phyloP scores from a whole-genome alignment of 2,113 vertebrate genomes.

The Serinus canaria region DNA sequence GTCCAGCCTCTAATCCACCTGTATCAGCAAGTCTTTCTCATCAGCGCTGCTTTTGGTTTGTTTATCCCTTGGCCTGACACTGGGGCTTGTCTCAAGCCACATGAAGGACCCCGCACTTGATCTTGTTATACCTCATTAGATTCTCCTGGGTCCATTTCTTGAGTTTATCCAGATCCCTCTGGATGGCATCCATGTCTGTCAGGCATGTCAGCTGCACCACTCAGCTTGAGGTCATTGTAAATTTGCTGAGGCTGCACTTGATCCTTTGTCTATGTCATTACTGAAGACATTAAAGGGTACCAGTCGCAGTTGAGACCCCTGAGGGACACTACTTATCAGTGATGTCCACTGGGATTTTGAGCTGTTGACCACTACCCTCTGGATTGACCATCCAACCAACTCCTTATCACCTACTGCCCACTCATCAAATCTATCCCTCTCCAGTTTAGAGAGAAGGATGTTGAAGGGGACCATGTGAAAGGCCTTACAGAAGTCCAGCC shows the following conservation, averaged over 20 bases:
- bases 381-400: background rate
- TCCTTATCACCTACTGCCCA: background rate
- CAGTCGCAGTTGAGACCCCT: fast-evolving
- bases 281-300: background rate
- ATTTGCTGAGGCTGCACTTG: background rate
- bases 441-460: background rate
- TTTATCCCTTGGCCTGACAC: background rate
- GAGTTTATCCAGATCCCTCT: background rate
- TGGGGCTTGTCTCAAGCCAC: fast-evolving
- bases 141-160: background rate
- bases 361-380: background rate
- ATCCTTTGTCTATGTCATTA: background rate
- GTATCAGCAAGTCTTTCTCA: background rate
- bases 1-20: background rate
- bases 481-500: background rate
- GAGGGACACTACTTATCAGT: background rate
- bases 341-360: background rate
- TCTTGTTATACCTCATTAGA: background rate
- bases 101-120: background rate
- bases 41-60: background rate
- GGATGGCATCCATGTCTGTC: background rate
- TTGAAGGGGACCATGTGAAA: background rate
- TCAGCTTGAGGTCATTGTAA: background rate
- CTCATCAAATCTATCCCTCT: background rate
- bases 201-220: background rate